Evolutionary conservation across 2,113 vertebrate species (phyloP).

Genomic region (Hiodon tergisus): DNA sequence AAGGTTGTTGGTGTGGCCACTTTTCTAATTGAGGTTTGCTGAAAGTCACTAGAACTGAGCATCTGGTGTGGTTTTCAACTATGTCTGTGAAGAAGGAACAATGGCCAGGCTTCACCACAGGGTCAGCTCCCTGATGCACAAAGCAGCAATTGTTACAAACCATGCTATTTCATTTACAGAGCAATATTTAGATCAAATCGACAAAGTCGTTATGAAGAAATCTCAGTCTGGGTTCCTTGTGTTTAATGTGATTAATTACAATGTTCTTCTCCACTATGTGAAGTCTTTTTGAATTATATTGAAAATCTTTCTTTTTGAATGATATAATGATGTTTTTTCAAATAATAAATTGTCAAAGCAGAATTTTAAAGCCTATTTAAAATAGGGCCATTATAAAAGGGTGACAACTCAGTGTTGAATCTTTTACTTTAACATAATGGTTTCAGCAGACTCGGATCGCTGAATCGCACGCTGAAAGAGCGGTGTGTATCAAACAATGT

Average conservation of each 20-base stretch:
- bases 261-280: background rate
- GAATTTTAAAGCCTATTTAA: no score
- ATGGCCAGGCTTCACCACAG: background rate
- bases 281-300: no score
- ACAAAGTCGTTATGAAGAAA: constrained; percentile 15
- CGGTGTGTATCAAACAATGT: no score
- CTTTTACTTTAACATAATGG: no score
- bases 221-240: constrained; percentile 12
- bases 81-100: background rate
- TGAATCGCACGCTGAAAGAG: no score
- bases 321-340: no score
- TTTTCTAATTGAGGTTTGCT: background rate
- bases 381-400: no score
- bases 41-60: background rate
- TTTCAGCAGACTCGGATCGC: no score
- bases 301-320: no score
- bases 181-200: constrained; percentile 16
- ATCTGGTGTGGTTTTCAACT: background rate
- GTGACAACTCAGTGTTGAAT: no score
- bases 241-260: constrained; percentile 14
- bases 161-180: constrained; percentile 1
- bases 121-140: background rate
- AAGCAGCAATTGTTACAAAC: constrained; percentile 7
- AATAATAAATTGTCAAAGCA: no score
- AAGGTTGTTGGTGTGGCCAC: background rate